Evolutionary conservation across 2,113 vertebrate genomes (phyloP).

Genomic region (Nematolebias whitei): DNA sequence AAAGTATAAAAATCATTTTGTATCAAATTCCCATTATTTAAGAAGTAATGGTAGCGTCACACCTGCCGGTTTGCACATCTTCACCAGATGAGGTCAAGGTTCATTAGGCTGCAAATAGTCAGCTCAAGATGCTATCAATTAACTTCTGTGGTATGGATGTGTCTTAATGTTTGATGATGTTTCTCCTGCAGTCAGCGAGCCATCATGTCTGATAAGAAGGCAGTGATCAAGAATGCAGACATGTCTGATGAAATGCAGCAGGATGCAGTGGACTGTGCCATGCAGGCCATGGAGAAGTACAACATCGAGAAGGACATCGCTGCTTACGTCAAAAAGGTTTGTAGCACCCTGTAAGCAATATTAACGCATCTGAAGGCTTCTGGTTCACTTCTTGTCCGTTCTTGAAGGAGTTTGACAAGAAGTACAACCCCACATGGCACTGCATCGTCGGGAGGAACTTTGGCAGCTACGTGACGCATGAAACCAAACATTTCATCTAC

Average conservation of each 20-base stretch:
- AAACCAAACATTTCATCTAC: conserved; percentile 99
- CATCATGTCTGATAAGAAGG: conserved; percentile 97
- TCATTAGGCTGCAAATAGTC: not conserved
- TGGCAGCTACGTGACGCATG: conserved; percentile 98
- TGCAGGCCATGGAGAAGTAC: conserved; percentile 98
- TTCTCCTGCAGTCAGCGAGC: conserved; percentile 28
- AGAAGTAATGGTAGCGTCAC: no score
- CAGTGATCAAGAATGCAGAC: conserved; percentile 99
- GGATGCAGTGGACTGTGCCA: conserved; percentile 97
- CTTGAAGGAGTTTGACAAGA: conserved; percentile 97
- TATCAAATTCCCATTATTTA: not conserved
- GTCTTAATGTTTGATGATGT: not conserved
- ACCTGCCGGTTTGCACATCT: not conserved
- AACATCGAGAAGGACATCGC: conserved; percentile 99
- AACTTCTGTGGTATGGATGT: not conserved
- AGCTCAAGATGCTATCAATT: not conserved
- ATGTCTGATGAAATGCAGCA: conserved; percentile 99
- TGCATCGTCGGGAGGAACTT: conserved; percentile 99
- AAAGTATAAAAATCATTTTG: not conserved
- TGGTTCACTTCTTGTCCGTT: not conserved
- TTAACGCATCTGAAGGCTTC: not conserved
- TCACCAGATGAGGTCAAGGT: not conserved
- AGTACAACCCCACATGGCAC: conserved; percentile 99
- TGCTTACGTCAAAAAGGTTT: conserved; percentile 98
- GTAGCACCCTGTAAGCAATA: not conserved